phyloP scores from a whole-genome alignment of 2,797 vertebrate genomes.

The Pempheris klunzingeri region DNA sequence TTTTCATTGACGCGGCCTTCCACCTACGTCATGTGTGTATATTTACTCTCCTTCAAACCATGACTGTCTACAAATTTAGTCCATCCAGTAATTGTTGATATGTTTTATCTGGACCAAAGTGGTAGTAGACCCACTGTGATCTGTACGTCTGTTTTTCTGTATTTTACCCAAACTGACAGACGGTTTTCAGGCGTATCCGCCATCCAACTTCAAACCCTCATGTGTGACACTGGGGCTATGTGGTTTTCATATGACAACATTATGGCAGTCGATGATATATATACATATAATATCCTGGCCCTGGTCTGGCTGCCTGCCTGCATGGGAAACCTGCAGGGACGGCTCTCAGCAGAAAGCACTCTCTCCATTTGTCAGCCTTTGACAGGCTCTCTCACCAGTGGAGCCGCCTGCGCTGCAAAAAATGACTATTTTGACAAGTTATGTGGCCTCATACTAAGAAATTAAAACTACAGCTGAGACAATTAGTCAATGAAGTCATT shows the following conservation, averaged over 20 bases:
- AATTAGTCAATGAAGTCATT: background rate
- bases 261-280: slow-evolving; percentile 7
- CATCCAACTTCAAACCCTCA: background rate
- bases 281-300: slow-evolving; percentile 41
- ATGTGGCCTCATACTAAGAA: background rate
- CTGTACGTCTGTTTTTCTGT: background rate
- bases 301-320: slow-evolving; percentile 49
- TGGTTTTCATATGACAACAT: slow-evolving; percentile 29
- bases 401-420: slow-evolving; percentile 72
- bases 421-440: slow-evolving; percentile 39
- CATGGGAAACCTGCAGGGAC: slow-evolving; percentile 72
- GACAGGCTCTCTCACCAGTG: slow-evolving; percentile 60
- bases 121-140: no score
- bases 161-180: background rate
- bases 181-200: background rate
- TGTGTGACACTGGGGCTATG: background rate
- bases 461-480: slow-evolving; percentile 1
- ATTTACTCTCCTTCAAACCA: no score
- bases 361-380: slow-evolving; percentile 77
- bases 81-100: no score
- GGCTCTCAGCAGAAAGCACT: slow-evolving; percentile 78
- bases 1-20: no score
- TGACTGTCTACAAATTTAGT: no score
- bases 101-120: no score
- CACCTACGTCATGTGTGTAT: no score